These are phyloP conservation scores for Keiferia lycopersicella DNA, from an alignment of 2,888 invertebrate species.

Conservation along the genomic window DNA sequence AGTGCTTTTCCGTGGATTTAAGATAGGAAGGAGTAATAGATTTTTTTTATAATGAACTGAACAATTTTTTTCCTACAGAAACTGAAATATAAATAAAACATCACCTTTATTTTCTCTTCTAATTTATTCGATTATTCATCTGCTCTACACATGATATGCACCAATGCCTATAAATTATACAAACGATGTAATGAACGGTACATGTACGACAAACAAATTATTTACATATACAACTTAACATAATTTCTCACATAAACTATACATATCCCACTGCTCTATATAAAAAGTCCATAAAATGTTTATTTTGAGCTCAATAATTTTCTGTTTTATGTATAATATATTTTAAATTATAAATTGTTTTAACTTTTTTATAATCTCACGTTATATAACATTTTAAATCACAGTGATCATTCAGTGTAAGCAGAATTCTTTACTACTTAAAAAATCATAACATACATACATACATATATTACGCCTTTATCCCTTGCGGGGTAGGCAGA, in stretches of 20 bases:
- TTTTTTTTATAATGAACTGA: too few relatives aligned
- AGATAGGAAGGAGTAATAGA: too few relatives aligned
- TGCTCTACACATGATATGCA: conserved; percentile 82
- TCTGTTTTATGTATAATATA: conserved; percentile 18
- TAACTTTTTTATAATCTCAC: conserved; percentile 27
- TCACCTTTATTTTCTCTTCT: conserved; percentile 60
- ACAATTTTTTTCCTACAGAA: too few relatives aligned
- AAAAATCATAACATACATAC: too few relatives aligned
- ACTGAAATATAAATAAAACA: not conserved
- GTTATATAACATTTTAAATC: conserved; percentile 46
- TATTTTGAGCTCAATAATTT: conserved; percentile 57
- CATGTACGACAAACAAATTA: conserved; percentile 66
- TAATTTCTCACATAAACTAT: conserved; percentile 29
- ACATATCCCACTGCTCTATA: conserved; percentile 59
- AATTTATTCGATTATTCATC: conserved; percentile 81
- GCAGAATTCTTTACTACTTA: conserved; percentile 9
- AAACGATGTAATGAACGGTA: conserved; percentile 69
- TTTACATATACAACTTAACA: conserved; percentile 52
- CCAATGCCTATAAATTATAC: conserved; percentile 81
- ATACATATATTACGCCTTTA: too few relatives aligned
- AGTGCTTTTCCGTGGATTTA: too few relatives aligned
- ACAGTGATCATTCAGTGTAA: conserved; percentile 54
- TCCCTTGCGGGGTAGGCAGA: too few relatives aligned
- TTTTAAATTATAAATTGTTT: conserved; percentile 19
- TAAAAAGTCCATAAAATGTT: conserved; percentile 52